These are phyloP conservation scores for Myrmecobius fasciatus DNA, from an alignment of 2,113 vertebrate species.

Conservation along the genomic window DNA sequence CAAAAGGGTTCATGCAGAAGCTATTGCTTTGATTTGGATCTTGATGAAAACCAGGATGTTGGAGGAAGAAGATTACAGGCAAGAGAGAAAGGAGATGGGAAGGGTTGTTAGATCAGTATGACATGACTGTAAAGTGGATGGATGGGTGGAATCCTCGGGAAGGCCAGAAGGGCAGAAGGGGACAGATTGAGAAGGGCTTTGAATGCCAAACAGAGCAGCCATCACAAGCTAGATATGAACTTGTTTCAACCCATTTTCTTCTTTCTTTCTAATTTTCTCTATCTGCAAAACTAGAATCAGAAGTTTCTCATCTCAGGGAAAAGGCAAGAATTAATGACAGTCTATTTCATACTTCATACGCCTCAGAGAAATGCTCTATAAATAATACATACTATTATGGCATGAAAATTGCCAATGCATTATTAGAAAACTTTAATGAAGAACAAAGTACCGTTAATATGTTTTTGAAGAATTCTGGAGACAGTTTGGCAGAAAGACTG, in stretches of 20 bases:
- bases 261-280: slow-evolving; percentile 64
- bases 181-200: neutral
- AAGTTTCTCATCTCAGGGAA: slow-evolving; percentile 51
- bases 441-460: neutral
- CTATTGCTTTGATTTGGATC: neutral
- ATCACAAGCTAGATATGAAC: neutral
- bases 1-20: neutral
- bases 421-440: slow-evolving; percentile 44
- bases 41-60: neutral
- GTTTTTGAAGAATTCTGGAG: slow-evolving; percentile 28
- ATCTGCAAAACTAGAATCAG: slow-evolving; percentile 67
- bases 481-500: neutral
- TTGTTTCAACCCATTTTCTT: slow-evolving; percentile 65
- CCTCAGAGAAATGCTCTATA: neutral
- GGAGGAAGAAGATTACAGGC: neutral
- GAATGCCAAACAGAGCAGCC: neutral
- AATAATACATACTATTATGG: neutral
- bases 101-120: neutral
- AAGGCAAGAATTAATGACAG: slow-evolving; percentile 42
- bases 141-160: neutral
- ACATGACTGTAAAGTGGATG: neutral
- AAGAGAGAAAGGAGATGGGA: neutral
- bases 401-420: slow-evolving; percentile 24
- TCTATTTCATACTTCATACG: neutral
- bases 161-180: neutral